Evolutionary conservation across 2,888 invertebrate genomes (phyloP).

Genomic region (Drosophila neonasuta): DNA sequence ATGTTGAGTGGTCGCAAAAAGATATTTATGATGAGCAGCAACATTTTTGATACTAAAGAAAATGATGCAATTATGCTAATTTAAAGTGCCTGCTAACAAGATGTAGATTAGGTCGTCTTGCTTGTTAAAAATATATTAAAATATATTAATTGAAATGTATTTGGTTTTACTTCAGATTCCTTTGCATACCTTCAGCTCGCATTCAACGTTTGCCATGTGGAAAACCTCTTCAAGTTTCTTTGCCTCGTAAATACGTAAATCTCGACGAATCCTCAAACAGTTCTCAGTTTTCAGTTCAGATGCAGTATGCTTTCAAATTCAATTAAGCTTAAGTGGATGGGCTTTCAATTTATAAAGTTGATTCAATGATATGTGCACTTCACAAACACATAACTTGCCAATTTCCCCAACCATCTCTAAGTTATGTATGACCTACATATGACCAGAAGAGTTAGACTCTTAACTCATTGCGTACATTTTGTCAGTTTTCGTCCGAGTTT

Average conservation of each 20-base stretch:
- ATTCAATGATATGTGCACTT: constrained; percentile 18
- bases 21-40: constrained; percentile 3
- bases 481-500: constrained; percentile 10
- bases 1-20: background rate
- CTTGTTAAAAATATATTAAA: background rate
- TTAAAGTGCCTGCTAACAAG: background rate
- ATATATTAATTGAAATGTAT: background rate
- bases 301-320: constrained; percentile 11
- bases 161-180: background rate
- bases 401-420: background rate
- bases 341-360: constrained; percentile 33
- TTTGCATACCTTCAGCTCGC: background rate
- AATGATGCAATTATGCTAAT: constrained; percentile 1
- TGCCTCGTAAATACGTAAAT: constrained; percentile 5
- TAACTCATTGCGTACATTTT: constrained; percentile 26
- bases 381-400: constrained; percentile 23
- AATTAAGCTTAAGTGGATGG: constrained; percentile 19
- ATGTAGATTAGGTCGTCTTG: background rate
- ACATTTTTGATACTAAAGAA: background rate
- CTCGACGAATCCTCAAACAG: constrained; percentile 4
- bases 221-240: constrained; percentile 1
- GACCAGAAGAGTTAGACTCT: constrained; percentile 11
- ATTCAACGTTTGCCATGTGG: background rate
- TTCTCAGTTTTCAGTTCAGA: background rate
- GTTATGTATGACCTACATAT: constrained; percentile 44